Conservation (phyloP, 1,140 invertebrate species). For the Notospermus geniculatus region DNA sequence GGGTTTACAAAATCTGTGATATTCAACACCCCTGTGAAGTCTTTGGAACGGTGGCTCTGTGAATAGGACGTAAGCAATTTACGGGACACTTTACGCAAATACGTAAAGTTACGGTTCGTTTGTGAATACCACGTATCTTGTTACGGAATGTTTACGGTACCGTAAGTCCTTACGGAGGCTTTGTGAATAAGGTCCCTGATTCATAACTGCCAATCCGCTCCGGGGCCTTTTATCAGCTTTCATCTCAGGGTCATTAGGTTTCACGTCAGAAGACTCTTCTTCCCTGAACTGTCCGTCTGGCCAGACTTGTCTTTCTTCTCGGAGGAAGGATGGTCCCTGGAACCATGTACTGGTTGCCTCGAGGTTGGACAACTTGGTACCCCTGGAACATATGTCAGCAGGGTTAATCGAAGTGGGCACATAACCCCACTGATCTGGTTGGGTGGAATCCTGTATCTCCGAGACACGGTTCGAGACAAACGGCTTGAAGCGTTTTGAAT, state of each 20-base stretch:
- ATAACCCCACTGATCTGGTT: background rate
- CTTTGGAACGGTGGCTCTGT: too few relatives aligned
- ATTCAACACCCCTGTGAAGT: too few relatives aligned
- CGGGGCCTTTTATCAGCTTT: too few relatives aligned
- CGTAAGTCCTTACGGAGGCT: too few relatives aligned
- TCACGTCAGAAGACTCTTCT: background rate
- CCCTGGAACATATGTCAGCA: background rate
- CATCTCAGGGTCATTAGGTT: background rate
- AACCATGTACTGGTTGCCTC: background rate
- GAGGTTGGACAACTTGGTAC: background rate
- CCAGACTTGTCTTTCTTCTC: too few relatives aligned
- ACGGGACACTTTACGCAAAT: too few relatives aligned
- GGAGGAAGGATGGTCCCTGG: background rate
- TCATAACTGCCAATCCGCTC: too few relatives aligned
- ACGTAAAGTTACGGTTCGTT: too few relatives aligned
- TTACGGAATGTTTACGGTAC: too few relatives aligned
- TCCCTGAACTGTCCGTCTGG: too few relatives aligned
- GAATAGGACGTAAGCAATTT: background rate
- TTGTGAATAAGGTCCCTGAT: too few relatives aligned
- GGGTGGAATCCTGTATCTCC: background rate
- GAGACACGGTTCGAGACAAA: background rate
- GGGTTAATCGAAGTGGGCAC: background rate
- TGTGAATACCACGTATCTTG: too few relatives aligned
- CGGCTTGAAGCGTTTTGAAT: slow-evolving; percentile 2
- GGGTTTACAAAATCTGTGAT: background rate